Conservation (phyloP, 2,113 vertebrate genomes). For the Zeus faber region DNA sequence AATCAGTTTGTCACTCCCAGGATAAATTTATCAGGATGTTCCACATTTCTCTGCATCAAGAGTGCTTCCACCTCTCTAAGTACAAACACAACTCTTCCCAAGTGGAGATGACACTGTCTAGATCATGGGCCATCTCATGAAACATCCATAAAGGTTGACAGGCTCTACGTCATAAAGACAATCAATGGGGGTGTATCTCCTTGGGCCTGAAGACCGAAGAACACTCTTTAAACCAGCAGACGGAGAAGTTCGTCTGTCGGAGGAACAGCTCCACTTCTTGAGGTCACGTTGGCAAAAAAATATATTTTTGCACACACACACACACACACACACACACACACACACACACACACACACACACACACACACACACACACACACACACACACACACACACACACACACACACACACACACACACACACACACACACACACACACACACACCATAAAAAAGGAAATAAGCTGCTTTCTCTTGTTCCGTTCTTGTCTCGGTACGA, state of each 20-base stretch:
- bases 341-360: too few relatives aligned
- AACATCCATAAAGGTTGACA: conserved; percentile 61
- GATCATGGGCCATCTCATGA: conserved; percentile 49
- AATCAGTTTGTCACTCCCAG: conserved; percentile 61
- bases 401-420: too few relatives aligned
- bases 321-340: too few relatives aligned
- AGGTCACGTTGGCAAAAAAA: conserved; percentile 33
- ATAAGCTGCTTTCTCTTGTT: conserved; percentile 74
- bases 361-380: too few relatives aligned
- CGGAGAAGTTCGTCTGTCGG: conserved; percentile 18
- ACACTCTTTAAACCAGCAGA: conserved; percentile 3
- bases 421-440: too few relatives aligned
- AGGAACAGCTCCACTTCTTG: conserved; percentile 47
- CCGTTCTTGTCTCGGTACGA: conserved; percentile 61
- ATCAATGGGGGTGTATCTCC: conserved; percentile 40
- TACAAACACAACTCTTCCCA: conserved; percentile 61
- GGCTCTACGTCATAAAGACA: conserved; percentile 21
- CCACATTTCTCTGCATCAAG: conserved; percentile 56
- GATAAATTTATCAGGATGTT: conserved; percentile 53
- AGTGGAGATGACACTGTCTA: conserved; percentile 54
- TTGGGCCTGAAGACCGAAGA: background rate
- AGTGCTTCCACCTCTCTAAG: conserved; percentile 50
- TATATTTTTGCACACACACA: conserved; percentile 33
- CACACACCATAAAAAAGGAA: conserved; percentile 12
- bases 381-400: too few relatives aligned